Evolutionary conservation across 2,888 invertebrate species (phyloP), one percentile per base, ranked within the genome.

Genomic region (Branchellion lobata): DNA sequence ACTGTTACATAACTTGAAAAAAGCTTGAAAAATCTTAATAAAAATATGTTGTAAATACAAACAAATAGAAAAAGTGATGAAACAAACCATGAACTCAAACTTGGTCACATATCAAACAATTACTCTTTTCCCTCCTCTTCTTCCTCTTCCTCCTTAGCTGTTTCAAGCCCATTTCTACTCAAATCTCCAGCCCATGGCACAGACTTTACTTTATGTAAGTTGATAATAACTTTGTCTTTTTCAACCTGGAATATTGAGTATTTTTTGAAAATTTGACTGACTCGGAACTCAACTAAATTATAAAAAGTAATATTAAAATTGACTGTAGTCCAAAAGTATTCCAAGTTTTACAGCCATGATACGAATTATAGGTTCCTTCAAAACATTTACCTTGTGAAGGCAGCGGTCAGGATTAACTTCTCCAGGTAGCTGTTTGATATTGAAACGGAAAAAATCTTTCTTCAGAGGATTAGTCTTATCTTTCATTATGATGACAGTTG

Each of bases 161-260:
- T 79, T 72, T 79, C 79, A 34, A 79, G 61, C 18, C 79, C 79
- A 18, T 47, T 51, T 8, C 72, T 24, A 31, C 61, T 34, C 27
- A 81, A 61, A 29, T 78, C 76, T 21, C 69, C 47, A 27, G 79
- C 80, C 81, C 81, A 81, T 1, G 80, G 76, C 5, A 31, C 34
- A n/a, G 80, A 78, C 18, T 79, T 77, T 5, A 75, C 78, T 47
- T 81, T 81, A 73, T 80, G 80, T 27, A 81, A 71, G 33, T 24
- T 40, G 31, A 81, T 36, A 57, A 81, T 47, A 40, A 81, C 79
- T 40, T 81, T 81, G 18, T 79, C 80, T 29, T 81, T 57, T 36
- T 76, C 79, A 3, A 79, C 21, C 79, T 79, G 53, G n/a, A 51
- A 40, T 40, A n/a, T n/a, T 69, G 21, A 21, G 27, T 73, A 24